Conservation (phyloP, 2,888 invertebrate genomes). For the Frankliniella intonsa region DNA sequence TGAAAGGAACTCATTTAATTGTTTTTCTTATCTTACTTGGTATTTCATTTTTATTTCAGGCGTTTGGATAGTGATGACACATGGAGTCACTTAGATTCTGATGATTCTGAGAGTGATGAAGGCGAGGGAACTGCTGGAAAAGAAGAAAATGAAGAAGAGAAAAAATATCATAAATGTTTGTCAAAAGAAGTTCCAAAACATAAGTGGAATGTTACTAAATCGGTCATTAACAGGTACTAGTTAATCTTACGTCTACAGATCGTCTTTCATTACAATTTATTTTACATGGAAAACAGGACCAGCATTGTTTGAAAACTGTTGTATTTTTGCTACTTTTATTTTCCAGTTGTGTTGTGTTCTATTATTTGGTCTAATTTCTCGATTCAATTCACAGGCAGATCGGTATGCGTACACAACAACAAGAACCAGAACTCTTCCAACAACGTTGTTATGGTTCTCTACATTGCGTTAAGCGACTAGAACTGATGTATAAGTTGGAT, state of each 20-base stretch:
- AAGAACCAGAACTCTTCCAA: constrained; percentile 52
- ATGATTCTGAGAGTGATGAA: constrained; percentile 44
- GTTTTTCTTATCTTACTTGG: not conserved
- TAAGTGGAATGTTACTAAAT: constrained; percentile 62
- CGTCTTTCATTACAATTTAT: constrained; percentile 40
- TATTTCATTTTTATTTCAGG: not conserved
- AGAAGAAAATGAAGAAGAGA: constrained; percentile 36
- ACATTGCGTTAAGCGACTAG: constrained; percentile 74
- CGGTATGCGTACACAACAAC: constrained; percentile 30
- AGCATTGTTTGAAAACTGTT: not conserved
- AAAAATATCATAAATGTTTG: constrained; percentile 47
- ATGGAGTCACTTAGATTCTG: constrained; percentile 37
- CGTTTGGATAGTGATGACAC: constrained; percentile 37
- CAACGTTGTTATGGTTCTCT: constrained; percentile 74
- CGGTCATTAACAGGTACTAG: constrained; percentile 60
- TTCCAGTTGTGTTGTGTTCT: not conserved
- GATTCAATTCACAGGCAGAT: constrained; percentile 33
- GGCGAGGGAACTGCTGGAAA: constrained; percentile 37
- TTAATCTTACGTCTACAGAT: constrained; percentile 52
- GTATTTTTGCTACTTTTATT: no score
- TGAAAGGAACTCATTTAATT: not conserved
- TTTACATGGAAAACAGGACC: not conserved
- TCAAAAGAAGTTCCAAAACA: constrained; percentile 61
- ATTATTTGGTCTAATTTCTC: not conserved
- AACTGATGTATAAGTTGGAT: constrained; percentile 68